These are phyloP conservation scores for Odiellus spinosus DNA, from an alignment of 2,888 invertebrate species.

Conservation along the genomic window DNA sequence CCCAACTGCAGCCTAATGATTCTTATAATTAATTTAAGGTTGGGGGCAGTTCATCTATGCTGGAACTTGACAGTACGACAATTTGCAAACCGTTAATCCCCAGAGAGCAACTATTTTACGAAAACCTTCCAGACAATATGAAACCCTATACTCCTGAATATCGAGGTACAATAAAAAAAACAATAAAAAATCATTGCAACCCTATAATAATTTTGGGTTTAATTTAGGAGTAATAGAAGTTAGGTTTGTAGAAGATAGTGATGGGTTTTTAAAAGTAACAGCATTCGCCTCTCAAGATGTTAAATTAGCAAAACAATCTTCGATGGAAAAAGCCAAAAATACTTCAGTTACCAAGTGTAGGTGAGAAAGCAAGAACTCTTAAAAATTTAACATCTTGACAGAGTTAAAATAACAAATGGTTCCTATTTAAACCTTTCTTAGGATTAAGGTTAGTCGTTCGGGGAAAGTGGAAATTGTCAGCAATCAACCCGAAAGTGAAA, in stretches of 20 bases:
- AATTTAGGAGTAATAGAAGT: constrained; percentile 25
- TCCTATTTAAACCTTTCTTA: constrained; percentile 17
- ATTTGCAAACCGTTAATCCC: constrained; percentile 40
- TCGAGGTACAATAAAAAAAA: constrained; percentile 27
- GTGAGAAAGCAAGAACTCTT: too few species aligned
- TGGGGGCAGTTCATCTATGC: constrained; percentile 39
- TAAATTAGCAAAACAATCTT: neutral
- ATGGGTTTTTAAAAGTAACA: constrained; percentile 35
- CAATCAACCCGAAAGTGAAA: constrained; percentile 23
- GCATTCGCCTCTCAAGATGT: constrained; percentile 28
- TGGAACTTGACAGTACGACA: constrained; percentile 36
- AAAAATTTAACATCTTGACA: too few species aligned
- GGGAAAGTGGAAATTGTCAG: constrained; percentile 28
- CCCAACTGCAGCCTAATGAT: neutral
- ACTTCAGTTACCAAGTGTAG: too few species aligned
- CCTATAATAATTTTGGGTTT: neutral
- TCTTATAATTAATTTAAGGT: constrained; percentile 23
- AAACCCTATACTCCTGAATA: constrained; percentile 38
- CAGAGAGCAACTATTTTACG: constrained; percentile 39
- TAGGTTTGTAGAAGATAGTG: constrained; percentile 32
- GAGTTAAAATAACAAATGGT: too few species aligned
- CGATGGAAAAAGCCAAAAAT: too few species aligned
- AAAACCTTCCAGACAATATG: constrained; percentile 36
- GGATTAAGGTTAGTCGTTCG: constrained; percentile 30
- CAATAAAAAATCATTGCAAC: too few species aligned